A percentile compares a stretch with the other conserved stretches of the same genome.
These are phyloP conservation scores for Pangasius mekongensis DNA, from an alignment of 2,797 vertebrate genomes.

Conservation along the genomic window DNA sequence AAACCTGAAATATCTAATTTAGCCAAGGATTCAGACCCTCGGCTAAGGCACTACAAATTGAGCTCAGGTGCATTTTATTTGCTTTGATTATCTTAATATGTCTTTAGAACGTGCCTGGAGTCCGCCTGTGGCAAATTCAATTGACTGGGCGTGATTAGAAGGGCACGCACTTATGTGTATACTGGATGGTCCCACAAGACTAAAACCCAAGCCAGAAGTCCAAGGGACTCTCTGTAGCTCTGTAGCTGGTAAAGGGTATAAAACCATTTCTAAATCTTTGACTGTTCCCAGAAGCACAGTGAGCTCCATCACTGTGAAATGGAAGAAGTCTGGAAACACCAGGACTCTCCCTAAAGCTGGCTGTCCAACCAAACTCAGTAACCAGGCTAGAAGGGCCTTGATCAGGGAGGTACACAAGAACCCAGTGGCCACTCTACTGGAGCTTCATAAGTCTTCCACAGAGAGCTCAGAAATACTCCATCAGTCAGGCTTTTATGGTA, in stretches of 20 bases:
- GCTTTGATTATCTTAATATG: not conserved
- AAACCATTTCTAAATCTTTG: not conserved
- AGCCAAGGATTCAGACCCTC: no score
- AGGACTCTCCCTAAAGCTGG: no score
- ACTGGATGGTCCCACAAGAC: not conserved
- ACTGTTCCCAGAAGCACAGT: not conserved
- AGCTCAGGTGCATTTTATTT: no score
- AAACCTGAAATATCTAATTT: no score
- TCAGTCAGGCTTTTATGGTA: no score
- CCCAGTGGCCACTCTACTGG: not conserved
- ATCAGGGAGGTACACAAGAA: no score
- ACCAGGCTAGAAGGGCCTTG: not conserved
- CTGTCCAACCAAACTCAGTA: not conserved
- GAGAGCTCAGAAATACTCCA: not conserved
- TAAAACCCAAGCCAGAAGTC: not conserved
- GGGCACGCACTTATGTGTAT: not conserved
- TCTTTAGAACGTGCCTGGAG: not conserved
- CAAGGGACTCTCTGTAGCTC: no score
- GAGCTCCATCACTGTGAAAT: not conserved
- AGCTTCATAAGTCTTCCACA: not conserved
- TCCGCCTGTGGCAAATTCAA: not conserved
- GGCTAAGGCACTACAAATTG: not conserved
- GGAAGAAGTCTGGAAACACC: no score
- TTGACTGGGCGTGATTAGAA: not conserved
- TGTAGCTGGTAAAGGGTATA: not conserved